These are phyloP conservation scores for Papilio protenor DNA, from an alignment of 2,888 invertebrate species.

Conservation along the genomic window DNA sequence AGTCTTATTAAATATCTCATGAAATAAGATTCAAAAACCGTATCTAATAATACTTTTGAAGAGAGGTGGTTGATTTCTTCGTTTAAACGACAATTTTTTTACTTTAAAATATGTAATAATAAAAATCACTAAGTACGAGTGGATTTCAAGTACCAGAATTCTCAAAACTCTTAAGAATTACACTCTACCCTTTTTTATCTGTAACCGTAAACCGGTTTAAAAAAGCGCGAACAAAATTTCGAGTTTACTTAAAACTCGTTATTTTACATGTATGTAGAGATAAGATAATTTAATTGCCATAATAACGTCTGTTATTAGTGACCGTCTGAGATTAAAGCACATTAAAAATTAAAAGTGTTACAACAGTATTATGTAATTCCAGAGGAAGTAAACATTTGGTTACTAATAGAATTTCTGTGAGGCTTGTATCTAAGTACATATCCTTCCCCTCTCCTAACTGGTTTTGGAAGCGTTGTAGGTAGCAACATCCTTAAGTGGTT, in stretches of 20 bases:
- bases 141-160: neutral
- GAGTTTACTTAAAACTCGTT: constrained; percentile 23
- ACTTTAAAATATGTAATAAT: neutral
- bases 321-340: neutral
- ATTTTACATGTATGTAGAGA: constrained; percentile 11
- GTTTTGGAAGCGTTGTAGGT: constrained; percentile 55
- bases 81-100: neutral
- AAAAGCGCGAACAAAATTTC: constrained; percentile 16
- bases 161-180: constrained; percentile 16
- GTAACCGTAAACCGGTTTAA: constrained; percentile 30
- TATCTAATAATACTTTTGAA: neutral
- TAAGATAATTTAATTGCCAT: neutral
- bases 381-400: constrained; percentile 30
- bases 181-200: constrained; percentile 23
- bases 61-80: neutral
- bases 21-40: neutral
- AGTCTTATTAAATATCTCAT: neutral
- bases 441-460: constrained; percentile 41
- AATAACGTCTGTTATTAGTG: neutral
- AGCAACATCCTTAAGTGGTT: constrained; percentile 72
- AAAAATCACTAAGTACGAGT: neutral
- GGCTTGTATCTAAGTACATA: constrained; percentile 34
- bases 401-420: constrained; percentile 15
- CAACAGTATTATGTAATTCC: constrained; percentile 18
- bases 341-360: constrained; percentile 12